Base-by-base conservation (phyloP, 2,888 invertebrate species). In the Sarcophaga variegata region DNA sequence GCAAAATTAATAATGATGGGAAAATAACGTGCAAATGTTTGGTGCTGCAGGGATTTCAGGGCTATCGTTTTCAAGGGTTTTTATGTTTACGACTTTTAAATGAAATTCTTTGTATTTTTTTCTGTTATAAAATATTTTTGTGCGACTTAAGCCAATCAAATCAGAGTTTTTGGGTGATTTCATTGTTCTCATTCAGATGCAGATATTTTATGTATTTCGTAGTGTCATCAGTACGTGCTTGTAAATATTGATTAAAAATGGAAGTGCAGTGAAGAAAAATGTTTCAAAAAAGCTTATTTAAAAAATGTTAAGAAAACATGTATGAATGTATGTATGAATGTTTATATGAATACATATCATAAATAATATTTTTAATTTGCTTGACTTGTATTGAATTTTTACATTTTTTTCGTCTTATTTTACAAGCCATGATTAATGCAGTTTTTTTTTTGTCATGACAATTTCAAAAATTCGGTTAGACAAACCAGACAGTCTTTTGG, bases 351-450 rank as follows among this genome's bases (percentile, higher is more conserved):
- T 37, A 37, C 8, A 37, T 37, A 37, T 37, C 8, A 37, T 37
- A 37, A 37, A 37, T 37, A 37, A 37, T 54, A 54, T 14, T 54
- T 54, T 67, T 27, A 37, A 49, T 67, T 20, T 81, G 47, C 37
- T 25, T 62, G 67, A 69, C 62, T 71, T 64, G 27, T 70, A 27
- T 64, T 67, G 4, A 63, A 81, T 70, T 81, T 60, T 14, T 37
- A 20, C 60, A 0, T 2, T 75, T 63, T 62, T 62, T 54, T 60
- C 1, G 2, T 54, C 5, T 54, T 54, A 14, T 54, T 54, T 54
- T 62, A 22, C 22, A 72, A 25, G 71, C 63, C 74, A 78, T 83
- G 83, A 78, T 83, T 62, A 67, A 83, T 72, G 45, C 67, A 63
- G 25, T 5, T 59, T 60, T 49, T 47, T 17, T 54, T 17, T 4